Base-by-base conservation (phyloP, 2,113 vertebrate genomes). In the Loxodonta africana region DNA sequence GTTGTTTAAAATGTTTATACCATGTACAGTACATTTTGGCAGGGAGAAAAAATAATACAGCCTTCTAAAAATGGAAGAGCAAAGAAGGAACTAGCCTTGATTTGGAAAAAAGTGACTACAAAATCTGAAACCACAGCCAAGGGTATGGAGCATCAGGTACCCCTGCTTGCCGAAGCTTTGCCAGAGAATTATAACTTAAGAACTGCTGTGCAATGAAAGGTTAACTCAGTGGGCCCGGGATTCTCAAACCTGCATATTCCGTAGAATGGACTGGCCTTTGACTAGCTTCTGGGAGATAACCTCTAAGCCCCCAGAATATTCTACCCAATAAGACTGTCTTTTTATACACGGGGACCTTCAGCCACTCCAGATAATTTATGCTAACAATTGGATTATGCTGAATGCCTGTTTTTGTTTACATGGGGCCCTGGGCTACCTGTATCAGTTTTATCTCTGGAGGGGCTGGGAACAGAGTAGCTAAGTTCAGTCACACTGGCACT, bases 1-100 rank as follows among this genome's bases (percentile, higher is more conserved):
- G 28, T 17, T 84, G n/a, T 84, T 90, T 80, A 37, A 88, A 84
- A 60, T 85, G 20, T 95, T 76, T 67, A 73, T 33, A 76, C 17
- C 8, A 14, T 51, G 2, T 51, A 28, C 1, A 73, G 81, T 7
- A 8, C 81, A 30, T 76, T 12, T 41, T 51, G 60, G n/a, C 73
- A 92, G 30, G 14, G 21, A 90, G 41, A 63, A 83, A 87, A 95
- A 90, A 41, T 65, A 95, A 12, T 8, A 77, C 4, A 67, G 46
- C 74, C 30, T 60, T 21, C 77, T 83, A 78, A 78, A 88, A 85
- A 74, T 23, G 33, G 21, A 69, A 86, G 17, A 3, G 5, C 46
- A 74, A 62, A 91, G n/a, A 78, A 91, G 57, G 10, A 91, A 87
- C 10, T 30, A 53, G 23, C 18, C 12, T 69, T 87, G 33, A 94